These are phyloP conservation scores for Patiria miniata DNA, from an alignment of 35 echinoderm and acorn worm genomes.

Conservation along the genomic window DNA sequence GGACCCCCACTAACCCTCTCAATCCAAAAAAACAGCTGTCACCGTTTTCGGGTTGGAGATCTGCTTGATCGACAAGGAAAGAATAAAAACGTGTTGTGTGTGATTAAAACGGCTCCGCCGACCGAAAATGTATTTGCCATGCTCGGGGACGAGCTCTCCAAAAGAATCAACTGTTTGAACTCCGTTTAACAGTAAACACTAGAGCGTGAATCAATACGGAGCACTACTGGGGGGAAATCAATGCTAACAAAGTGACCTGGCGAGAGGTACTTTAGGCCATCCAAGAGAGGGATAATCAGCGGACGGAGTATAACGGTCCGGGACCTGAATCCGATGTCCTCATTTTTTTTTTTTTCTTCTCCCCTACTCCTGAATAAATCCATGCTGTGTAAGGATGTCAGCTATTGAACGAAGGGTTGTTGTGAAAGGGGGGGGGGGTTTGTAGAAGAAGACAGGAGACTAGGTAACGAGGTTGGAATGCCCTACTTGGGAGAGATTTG, in stretches of 20 bases:
- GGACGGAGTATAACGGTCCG: not conserved
- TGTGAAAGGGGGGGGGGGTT: not conserved
- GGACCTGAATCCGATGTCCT: not conserved
- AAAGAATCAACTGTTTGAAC: constrained; percentile 42
- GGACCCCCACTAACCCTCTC: not conserved
- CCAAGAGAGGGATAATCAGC: constrained; percentile 11
- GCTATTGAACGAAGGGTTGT: constrained; percentile 3
- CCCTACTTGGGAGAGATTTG: not conserved
- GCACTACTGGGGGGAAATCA: constrained; percentile 39
- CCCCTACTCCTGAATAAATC: not conserved
- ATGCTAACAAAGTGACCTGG: constrained; percentile 46
- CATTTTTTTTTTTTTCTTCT: not conserved
- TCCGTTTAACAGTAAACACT: constrained; percentile 37
- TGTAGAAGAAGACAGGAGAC: not conserved
- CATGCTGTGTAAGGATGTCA: not conserved
- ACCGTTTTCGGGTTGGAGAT: not conserved
- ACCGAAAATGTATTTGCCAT: constrained; percentile 42
- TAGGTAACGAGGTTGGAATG: constrained; percentile 22
- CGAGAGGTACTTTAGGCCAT: constrained; percentile 28
- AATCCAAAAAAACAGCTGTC: not conserved
- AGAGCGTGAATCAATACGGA: constrained; percentile 42
- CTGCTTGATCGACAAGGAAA: too few relatives aligned
- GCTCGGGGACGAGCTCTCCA: constrained; percentile 22
- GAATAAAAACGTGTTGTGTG: not conserved
- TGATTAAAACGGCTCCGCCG: not conserved